phyloP scores from a whole-genome alignment of 2,113 vertebrate genomes.

The Cisticola juncidis region DNA sequence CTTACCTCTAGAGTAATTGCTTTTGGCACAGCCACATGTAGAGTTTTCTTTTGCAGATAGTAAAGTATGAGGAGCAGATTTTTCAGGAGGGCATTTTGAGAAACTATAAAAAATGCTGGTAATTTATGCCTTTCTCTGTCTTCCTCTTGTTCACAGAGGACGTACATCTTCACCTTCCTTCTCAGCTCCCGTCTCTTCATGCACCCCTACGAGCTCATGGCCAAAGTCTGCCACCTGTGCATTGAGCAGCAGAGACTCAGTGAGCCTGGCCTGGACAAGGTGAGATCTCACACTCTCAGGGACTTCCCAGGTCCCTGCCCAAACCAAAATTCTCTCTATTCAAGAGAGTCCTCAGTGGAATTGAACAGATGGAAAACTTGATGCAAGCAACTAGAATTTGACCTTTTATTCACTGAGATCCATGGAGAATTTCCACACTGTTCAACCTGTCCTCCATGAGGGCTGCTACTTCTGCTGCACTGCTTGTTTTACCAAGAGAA shows the following conservation, averaged over 20 bases:
- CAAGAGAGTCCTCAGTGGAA: neutral
- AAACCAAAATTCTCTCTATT: neutral
- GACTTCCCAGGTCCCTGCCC: neutral
- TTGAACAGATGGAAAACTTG: neutral
- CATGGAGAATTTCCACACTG: neutral
- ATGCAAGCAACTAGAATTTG: neutral
- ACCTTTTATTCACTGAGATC: neutral
- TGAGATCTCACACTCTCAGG: conserved; percentile 20
- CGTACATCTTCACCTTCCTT: conserved; percentile 93
- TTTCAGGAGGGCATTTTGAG: neutral
- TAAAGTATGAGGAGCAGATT: neutral
- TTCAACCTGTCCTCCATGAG: neutral
- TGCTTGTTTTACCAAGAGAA: neutral
- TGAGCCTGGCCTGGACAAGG: conserved; percentile 85
- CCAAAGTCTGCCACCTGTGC: conserved; percentile 88
- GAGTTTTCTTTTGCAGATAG: neutral
- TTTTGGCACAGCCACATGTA: neutral
- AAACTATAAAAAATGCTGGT: neutral
- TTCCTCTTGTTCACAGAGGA: conserved; percentile 78
- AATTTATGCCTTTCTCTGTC: neutral
- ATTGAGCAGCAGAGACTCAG: conserved; percentile 82
- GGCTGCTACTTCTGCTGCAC: neutral
- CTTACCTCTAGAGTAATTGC: neutral
- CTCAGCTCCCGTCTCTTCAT: conserved; percentile 92
- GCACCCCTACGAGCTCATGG: conserved; percentile 89